A percentile compares a stretch with the other conserved stretches of the same genome.
Conservation (phyloP, 2,113 vertebrate genomes). For the Semicossyphus pulcher region DNA sequence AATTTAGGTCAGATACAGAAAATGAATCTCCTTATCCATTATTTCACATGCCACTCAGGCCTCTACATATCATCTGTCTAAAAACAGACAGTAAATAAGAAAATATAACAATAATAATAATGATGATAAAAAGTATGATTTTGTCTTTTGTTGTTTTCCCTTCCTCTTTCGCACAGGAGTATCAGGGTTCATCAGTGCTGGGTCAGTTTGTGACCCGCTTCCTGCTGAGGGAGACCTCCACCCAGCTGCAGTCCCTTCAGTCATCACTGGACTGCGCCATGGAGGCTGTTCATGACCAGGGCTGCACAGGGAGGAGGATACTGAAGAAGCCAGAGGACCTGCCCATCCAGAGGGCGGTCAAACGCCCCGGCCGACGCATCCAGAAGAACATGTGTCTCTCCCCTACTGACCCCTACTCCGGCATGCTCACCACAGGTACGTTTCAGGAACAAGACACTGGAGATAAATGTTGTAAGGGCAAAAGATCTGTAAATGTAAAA, state of each 20-base stretch:
- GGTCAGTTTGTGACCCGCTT: conserved; percentile 98
- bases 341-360: conserved; percentile 76
- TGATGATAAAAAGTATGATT: too few relatives aligned
- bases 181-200: conserved; percentile 92
- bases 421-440: conserved; percentile 81
- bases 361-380: conserved; percentile 87
- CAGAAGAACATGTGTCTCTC: conserved; percentile 89
- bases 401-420: conserved; percentile 88
- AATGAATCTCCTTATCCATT: not conserved
- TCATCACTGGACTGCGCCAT: conserved; percentile 92
- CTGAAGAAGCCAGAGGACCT: conserved; percentile 75
- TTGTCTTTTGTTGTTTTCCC: not conserved
- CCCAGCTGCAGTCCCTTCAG: conserved; percentile 95
- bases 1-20: not conserved
- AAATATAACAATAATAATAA: too few relatives aligned
- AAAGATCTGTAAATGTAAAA: not conserved
- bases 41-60: too few relatives aligned
- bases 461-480: not conserved
- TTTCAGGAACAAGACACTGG: not conserved
- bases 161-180: conserved; percentile 83
- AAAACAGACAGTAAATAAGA: too few relatives aligned
- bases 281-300: conserved; percentile 92
- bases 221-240: conserved; percentile 92
- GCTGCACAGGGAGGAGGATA: conserved; percentile 74
- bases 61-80: too few relatives aligned